Evolutionary conservation across 2,888 invertebrate genomes (phyloP), one percentile per base, ranked within the genome.

Genomic region (Eristalinus aeneus): DNA sequence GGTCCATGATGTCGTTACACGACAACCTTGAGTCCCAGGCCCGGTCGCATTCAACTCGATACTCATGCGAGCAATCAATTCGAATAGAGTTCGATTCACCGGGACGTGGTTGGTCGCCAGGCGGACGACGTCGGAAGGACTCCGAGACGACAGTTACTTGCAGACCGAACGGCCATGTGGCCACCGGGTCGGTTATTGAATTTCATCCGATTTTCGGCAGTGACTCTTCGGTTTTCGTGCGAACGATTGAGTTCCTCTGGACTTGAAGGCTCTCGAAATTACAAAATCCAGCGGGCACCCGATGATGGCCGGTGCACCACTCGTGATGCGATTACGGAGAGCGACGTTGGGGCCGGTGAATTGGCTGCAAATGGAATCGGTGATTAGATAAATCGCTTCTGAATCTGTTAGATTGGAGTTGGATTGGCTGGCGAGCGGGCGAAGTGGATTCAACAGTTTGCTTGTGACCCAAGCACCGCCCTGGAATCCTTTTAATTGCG

Each of bases 181-280:
- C 6, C 31, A 22, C 23, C 32, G 58, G 34, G 56, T 22, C 76
- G 67, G 74, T 87, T 87, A 83, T 87, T 87, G 87, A 87, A 83
- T 83, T 75, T 72, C 65, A 54, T 36, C 78, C 73, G 87, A 83
- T 87, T 87, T 85, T 83, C 71, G 72, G 71, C 87, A 78, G 75
- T 83, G 87, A 78, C 78, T 87, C 77, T 73, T 79, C 54, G 87
- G 74, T 87, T 83, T 79, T 72, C 61, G 69, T 76, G 74, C 83
- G 71, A 87, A 75, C 87, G 73, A 83, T 87, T 83, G 83, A 78
- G 67, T 79, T 87, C 32, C 73, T 83, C 87, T 87, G 87, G 78
- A 79, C 68, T 83, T 87, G 87, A 87, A 87, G 83, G 87, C 71
- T 83, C 72, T n/a, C 67, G 53, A 87, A 83, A 87, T 87, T 87